Evolutionary conservation across 2,888 invertebrate species (phyloP).

Genomic region (Apomyelois bistriatella): DNA sequence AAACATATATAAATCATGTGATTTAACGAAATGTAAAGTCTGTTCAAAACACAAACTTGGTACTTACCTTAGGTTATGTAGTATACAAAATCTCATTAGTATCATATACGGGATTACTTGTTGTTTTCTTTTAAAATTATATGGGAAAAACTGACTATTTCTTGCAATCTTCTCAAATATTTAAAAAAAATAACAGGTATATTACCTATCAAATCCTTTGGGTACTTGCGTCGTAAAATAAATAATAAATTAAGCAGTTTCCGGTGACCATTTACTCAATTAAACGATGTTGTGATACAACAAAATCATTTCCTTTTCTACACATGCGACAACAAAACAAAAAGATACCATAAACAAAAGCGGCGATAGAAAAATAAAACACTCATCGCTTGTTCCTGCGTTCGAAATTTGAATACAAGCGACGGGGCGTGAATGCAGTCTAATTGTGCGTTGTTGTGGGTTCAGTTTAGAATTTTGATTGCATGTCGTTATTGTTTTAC

Average conservation of each 20-base stretch:
- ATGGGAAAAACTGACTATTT: no score
- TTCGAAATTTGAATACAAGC: slow-evolving; percentile 69
- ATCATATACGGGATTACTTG: no score
- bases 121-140: no score
- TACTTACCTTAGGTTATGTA: no score
- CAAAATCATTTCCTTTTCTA: slow-evolving; percentile 25
- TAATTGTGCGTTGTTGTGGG: slow-evolving; percentile 47
- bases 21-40: no score
- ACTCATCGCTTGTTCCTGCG: slow-evolving; percentile 36
- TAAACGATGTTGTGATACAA: slow-evolving; percentile 9
- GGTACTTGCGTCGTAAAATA: no score
- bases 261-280: slow-evolving; percentile 2
- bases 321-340: slow-evolving; percentile 29
- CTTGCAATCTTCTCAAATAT: no score
- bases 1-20: no score
- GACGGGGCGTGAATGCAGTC: slow-evolving; percentile 60
- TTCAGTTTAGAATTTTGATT: slow-evolving; percentile 66
- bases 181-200: no score
- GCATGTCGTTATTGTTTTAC: slow-evolving; percentile 60
- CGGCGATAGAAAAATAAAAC: slow-evolving; percentile 31
- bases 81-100: no score
- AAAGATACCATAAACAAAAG: slow-evolving; percentile 38
- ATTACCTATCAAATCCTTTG: no score
- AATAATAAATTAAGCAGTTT: background rate
- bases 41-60: no score